These are phyloP conservation scores for Chrysotoxum bicinctum DNA, from an alignment of 2,888 invertebrate genomes.

Conservation along the genomic window DNA sequence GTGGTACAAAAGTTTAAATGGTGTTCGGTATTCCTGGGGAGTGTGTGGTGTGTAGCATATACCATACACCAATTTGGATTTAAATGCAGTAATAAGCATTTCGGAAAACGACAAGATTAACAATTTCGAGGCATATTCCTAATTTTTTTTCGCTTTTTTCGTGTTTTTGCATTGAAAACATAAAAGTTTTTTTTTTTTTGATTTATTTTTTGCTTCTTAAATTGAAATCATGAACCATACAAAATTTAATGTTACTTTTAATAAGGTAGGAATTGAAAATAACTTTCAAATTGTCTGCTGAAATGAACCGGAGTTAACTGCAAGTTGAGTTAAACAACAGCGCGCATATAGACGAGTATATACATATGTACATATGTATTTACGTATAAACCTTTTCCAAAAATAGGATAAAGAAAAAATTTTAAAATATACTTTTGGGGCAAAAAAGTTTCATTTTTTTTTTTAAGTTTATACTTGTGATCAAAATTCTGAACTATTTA, in stretches of 20 bases:
- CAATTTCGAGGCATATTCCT: background rate
- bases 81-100: conserved; percentile 26
- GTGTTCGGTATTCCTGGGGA: background rate
- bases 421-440: no score
- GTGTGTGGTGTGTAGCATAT: background rate
- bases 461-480: no score
- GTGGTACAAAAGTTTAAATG: conserved; percentile 10
- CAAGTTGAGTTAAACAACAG: no score
- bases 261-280: background rate
- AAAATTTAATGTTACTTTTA: background rate
- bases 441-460: no score
- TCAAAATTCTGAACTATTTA: no score
- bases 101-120: conserved; percentile 9
- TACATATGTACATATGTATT: no score
- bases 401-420: no score
- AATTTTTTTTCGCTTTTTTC: background rate
- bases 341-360: no score
- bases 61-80: conserved; percentile 18
- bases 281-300: background rate
- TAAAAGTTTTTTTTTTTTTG: background rate
- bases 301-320: no score
- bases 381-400: no score
- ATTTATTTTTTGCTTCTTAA: background rate
- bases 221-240: background rate
- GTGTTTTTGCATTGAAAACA: background rate